Percentiles rank a stretch among this genome's conserved stretches.
Conservation (phyloP, 2,113 vertebrate genomes). For the Brienomyrus brachyistius region DNA sequence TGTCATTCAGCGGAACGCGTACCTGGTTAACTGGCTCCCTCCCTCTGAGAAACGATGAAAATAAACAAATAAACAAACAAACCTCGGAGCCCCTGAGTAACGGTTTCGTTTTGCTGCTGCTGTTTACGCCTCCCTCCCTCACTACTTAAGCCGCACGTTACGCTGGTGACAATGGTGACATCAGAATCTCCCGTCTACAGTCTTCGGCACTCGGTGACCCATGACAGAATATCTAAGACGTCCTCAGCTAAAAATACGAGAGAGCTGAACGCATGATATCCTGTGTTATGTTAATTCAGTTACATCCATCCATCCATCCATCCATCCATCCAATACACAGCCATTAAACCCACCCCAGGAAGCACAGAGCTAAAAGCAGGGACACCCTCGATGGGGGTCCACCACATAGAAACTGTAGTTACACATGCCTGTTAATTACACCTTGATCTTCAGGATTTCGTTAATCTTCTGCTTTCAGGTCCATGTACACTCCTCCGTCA, state of each 20-base stretch:
- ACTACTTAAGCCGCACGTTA: not conserved
- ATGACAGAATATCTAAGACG: not conserved
- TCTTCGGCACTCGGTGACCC: not conserved
- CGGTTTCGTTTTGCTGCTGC: not conserved
- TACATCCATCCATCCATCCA: not conserved
- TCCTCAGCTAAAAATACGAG: not conserved
- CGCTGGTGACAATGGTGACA: not conserved
- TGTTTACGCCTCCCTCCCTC: too few relatives aligned
- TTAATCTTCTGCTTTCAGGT: not conserved
- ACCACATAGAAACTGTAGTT: not conserved
- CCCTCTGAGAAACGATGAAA: slow-evolving; percentile 13
- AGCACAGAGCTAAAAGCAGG: not conserved
- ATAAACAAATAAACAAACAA: slow-evolving; percentile 11
- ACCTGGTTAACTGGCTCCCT: slow-evolving; percentile 26
- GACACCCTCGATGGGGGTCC: not conserved
- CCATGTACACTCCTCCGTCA: not conserved
- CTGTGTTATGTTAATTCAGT: not conserved
- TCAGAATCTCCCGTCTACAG: not conserved
- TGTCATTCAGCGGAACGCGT: slow-evolving; percentile 4
- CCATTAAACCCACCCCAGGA: not conserved
- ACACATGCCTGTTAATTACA: not conserved
- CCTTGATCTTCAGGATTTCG: not conserved
- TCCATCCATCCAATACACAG: not conserved
- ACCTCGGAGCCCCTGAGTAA: not conserved
- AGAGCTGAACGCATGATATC: not conserved